These are phyloP conservation scores for Nymphalis c-album DNA, from an alignment of 2,888 invertebrate genomes.

Conservation along the genomic window DNA sequence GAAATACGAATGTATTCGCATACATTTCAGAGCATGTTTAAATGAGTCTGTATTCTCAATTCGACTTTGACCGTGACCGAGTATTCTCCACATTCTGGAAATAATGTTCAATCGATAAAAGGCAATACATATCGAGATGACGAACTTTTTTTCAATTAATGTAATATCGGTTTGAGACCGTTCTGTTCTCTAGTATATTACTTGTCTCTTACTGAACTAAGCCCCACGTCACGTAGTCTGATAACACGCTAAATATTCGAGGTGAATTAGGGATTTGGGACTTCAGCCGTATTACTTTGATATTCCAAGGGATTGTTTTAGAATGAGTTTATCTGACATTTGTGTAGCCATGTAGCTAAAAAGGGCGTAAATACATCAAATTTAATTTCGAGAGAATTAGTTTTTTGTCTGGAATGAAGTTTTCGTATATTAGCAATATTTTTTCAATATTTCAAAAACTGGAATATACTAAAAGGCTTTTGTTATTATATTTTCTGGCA, in stretches of 20 bases:
- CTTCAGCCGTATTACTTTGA: not conserved
- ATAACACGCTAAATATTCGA: too few species aligned
- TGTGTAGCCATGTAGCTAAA: too few species aligned
- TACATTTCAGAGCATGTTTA: constrained; percentile 2
- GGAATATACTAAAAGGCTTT: too few species aligned
- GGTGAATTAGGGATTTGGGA: too few species aligned
- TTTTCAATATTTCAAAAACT: too few species aligned
- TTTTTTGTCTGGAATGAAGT: too few species aligned
- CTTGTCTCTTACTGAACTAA: not conserved
- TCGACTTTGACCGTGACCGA: constrained; percentile 34
- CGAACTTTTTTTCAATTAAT: not conserved
- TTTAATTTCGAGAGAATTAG: too few species aligned
- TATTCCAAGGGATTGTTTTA: not conserved
- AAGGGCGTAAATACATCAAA: too few species aligned
- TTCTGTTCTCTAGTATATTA: too few species aligned
- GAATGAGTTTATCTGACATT: not conserved
- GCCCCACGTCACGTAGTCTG: too few species aligned
- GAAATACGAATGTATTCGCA: constrained; percentile 9
- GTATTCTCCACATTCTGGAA: constrained; percentile 11
- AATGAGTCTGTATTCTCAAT: constrained; percentile 12
- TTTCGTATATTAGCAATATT: too few species aligned
- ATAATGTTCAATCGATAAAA: constrained; percentile 23
- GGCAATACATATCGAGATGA: constrained; percentile 8
- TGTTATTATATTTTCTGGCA: too few species aligned
- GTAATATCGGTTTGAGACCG: not conserved